phyloP scores from a whole-genome alignment of 1,140 invertebrate species.

The Macrobrachium rosenbergii region DNA sequence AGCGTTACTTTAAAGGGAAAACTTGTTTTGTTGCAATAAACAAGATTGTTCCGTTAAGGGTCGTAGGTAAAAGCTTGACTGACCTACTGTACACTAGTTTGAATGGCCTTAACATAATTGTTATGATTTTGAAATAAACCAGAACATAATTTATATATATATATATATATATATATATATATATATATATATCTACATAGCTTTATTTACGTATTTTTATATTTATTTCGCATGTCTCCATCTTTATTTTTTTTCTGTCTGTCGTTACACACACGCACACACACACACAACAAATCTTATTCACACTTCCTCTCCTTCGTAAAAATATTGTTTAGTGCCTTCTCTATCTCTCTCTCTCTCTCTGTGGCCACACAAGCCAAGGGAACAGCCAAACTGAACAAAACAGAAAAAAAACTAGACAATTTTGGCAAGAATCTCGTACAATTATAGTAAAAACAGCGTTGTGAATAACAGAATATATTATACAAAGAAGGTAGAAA shows the following conservation, averaged over 20 bases:
- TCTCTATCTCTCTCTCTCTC: not conserved
- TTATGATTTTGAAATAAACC: too few relatives aligned
- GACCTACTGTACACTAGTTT: not conserved
- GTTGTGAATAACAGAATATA: not conserved
- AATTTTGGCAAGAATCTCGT: not conserved
- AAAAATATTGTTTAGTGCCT: too few relatives aligned
- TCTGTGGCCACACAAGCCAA: not conserved
- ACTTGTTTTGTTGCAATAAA: too few relatives aligned
- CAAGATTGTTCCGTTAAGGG: not conserved
- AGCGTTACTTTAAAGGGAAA: too few relatives aligned
- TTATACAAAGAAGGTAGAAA: not conserved
- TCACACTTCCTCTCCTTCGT: too few relatives aligned
- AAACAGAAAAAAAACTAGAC: not conserved
- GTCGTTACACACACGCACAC: too few relatives aligned
- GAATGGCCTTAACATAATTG: not conserved
- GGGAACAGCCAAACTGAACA: not conserved
- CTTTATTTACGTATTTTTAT: too few relatives aligned
- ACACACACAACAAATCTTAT: too few relatives aligned
- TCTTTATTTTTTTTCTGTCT: too few relatives aligned
- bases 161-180: slow-evolving; percentile 21
- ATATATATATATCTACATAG: slow-evolving; percentile 22
- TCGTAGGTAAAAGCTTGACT: not conserved
- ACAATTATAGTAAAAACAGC: too few relatives aligned
- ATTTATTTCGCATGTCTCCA: too few relatives aligned
- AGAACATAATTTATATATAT: not conserved